Conservation (phyloP, 2,113 vertebrate genomes). For the Mustela lutreola region DNA sequence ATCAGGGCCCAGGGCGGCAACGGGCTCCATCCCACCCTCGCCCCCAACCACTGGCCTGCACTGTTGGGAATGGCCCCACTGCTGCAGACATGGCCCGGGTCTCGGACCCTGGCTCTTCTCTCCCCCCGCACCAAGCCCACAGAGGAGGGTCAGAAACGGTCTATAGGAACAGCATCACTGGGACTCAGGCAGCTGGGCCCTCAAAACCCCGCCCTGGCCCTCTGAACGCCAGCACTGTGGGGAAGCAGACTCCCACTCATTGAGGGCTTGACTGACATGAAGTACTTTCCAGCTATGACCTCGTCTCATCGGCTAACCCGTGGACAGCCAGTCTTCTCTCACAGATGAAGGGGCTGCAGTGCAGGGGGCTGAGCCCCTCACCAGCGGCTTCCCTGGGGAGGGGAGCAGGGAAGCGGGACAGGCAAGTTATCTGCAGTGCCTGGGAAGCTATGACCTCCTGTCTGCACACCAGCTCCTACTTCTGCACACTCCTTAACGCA, state of each 20-base stretch:
- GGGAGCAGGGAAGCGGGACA: neutral
- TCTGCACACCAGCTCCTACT: too few species aligned
- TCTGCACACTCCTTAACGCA: rapidly evolving
- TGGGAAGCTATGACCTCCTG: neutral
- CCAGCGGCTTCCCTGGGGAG: neutral
- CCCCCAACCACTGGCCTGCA: neutral
- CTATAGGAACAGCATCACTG: slow-evolving; percentile 78
- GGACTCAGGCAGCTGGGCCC: slow-evolving; percentile 60
- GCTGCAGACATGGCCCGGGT: neutral
- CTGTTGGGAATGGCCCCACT: rapidly evolving
- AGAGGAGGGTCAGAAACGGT: slow-evolving; percentile 82
- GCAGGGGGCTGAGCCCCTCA: neutral
- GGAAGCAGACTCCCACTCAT: rapidly evolving
- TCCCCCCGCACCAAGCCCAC: slow-evolving; percentile 73
- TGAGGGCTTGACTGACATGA: rapidly evolving
- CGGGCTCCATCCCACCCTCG: rapidly evolving
- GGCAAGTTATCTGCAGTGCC: rapidly evolving
- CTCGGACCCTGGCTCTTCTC: slow-evolving; percentile 79
- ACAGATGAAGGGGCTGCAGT: neutral
- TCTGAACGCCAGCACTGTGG: too few species aligned
- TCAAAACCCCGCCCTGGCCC: neutral
- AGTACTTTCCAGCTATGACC: neutral
- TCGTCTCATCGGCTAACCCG: rapidly evolving
- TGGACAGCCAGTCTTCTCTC: rapidly evolving
- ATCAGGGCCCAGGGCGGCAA: neutral